Conservation (phyloP, 2,888 invertebrate species). For the Eupithecia insigniata region DNA sequence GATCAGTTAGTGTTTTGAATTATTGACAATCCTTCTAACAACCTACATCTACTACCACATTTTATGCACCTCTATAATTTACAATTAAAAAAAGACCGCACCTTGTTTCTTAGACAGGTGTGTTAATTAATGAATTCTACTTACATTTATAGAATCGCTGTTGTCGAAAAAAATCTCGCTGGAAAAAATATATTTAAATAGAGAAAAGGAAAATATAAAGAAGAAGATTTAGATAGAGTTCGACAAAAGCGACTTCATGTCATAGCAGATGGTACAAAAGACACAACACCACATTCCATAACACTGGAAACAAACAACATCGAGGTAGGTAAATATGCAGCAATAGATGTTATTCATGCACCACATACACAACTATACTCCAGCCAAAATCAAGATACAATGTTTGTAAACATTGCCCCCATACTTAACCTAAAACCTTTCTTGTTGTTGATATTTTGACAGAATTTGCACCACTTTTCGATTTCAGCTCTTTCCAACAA, state of each 20-base stretch:
- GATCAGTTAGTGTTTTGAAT: background rate
- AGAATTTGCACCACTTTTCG: no score
- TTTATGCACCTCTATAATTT: background rate
- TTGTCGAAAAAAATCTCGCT: slow-evolving; percentile 59
- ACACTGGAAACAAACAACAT: slow-evolving; percentile 61
- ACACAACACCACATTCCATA: slow-evolving; percentile 80
- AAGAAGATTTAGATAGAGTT: slow-evolving; percentile 50
- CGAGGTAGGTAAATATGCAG: slow-evolving; percentile 52
- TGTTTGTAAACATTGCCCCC: background rate
- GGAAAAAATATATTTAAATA: slow-evolving; percentile 16
- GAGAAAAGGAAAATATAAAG: slow-evolving; percentile 15
- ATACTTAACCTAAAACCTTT: no score
- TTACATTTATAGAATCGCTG: slow-evolving; percentile 64
- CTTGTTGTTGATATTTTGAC: no score
- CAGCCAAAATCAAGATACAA: background rate
- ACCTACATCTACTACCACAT: slow-evolving; percentile 1
- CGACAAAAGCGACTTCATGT: slow-evolving; percentile 73
- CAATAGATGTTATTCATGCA: slow-evolving; percentile 84
- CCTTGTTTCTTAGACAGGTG: slow-evolving; percentile 12
- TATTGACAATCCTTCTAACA: background rate
- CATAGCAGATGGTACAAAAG: slow-evolving; percentile 56
- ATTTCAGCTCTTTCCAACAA: no score
- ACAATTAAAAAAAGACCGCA: slow-evolving; percentile 22
- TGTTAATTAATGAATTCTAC: slow-evolving; percentile 52
- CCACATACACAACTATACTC: slow-evolving; percentile 62